A percentile compares a stretch with the other conserved stretches of the same genome.
These are phyloP conservation scores for Pyrrhosoma nymphula DNA, from an alignment of 2,888 invertebrate genomes.

Conservation along the genomic window DNA sequence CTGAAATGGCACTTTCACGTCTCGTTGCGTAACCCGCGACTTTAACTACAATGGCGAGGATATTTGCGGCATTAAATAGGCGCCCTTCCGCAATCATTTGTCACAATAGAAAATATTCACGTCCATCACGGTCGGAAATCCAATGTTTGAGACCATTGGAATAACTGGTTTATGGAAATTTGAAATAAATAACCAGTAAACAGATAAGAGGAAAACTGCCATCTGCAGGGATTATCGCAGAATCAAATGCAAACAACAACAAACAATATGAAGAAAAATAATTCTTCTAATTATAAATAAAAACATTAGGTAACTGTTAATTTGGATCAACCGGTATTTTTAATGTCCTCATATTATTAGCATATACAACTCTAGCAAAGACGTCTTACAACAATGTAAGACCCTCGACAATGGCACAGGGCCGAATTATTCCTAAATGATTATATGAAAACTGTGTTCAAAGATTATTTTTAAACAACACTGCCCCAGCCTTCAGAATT, in stretches of 20 bases:
- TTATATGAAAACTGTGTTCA: no score
- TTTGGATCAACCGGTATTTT: no score
- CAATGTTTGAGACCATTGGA: neutral
- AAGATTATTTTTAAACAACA: no score
- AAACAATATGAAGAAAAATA: conserved; percentile 34
- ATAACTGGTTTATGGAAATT: neutral
- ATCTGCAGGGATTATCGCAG: conserved; percentile 18
- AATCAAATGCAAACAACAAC: conserved; percentile 42
- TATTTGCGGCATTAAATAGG: neutral
- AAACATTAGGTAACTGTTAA: no score
- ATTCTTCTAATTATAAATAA: neutral
- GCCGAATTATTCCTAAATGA: no score
- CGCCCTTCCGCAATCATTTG: neutral
- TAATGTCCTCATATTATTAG: no score
- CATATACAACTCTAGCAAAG: no score
- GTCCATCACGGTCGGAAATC: neutral
- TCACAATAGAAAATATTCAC: neutral
- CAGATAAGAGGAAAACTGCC: conserved; percentile 15
- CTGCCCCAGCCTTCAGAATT: no score
- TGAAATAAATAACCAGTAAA: neutral
- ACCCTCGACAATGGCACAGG: no score
- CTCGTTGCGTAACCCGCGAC: conserved; percentile 54
- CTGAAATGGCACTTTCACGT: conserved; percentile 62
- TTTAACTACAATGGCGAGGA: conserved; percentile 8
- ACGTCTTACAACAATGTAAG: no score